Base-by-base conservation (phyloP, 2,113 vertebrate species). In the Protomyctophum bolini region DNA sequence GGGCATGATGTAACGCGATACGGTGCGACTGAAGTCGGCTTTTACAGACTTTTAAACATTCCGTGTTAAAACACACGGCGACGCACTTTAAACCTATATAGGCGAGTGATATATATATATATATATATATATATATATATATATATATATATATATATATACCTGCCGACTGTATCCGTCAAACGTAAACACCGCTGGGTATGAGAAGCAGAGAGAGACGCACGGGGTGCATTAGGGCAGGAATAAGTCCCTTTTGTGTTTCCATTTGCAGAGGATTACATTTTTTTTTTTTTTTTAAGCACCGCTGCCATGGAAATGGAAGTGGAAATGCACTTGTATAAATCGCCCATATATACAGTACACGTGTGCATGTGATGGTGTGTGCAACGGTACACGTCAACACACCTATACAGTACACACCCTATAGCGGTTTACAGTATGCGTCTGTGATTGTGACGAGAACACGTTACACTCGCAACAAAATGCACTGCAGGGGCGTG, bases 251-350 rank as follows among this genome's bases (percentile, higher is more conserved):
- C 62, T 66, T 83, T 70, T 64, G 69, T 73, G 70, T 82, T 76
- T 83, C 80, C 81, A 81, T 79, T 66, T 51, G 12, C 62, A 8
- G 48, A 73, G 83, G 68, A 80, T 85, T 72, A 86, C 83, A 87
- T 6, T 21, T 21, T n/a, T n/a, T n/a, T n/a, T n/a, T n/a, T n/a
- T n/a, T n/a, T n/a, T n/a, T n/a, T n/a, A 68, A 29, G 76, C n/a
- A 7, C 58, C 48, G 48, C 75, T 51, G 80, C 63, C 29, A 14
- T 50, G 33, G 14, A 66, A 63, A 66, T 10, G 60, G 63, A 71
- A 41, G 50, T 7, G 10, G 63, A 71, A 41, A 54, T 7, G 10
- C 11, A 29, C 49, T 63, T 60, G 60, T 63, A 70, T 76, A 66
- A 59, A 56, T 51, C 59, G 0, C 10, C 2, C 12, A 1, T 45